Percentiles rank a stretch among this genome's conserved stretches.
These are phyloP conservation scores for Oryctolagus cuniculus DNA, from an alignment of 2,113 vertebrate genomes.

Conservation along the genomic window mOryCun1.1 NC_091435.1:110863501-110864000, in stretches of 20 bases:
- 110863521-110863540: slow-evolving; percentile 81
- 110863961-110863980: slow-evolving; percentile 7
- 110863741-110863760: slow-evolving; percentile 69
- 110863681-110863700: slow-evolving; percentile 46
- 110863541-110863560: slow-evolving; percentile 81
- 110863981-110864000: background rate
- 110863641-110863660: slow-evolving; percentile 74
- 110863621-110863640: slow-evolving; percentile 16
- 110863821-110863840: background rate
- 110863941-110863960: slow-evolving; percentile 53
- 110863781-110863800: slow-evolving; percentile 79
- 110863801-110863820: slow-evolving; percentile 75
- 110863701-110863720: background rate
- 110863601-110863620: slow-evolving; percentile 44
- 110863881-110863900: slow-evolving; percentile 50
- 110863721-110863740: slow-evolving; percentile 62
- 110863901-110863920: slow-evolving; percentile 52
- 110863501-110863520: slow-evolving; percentile 88
- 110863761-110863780: slow-evolving; percentile 75
- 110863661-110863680: slow-evolving; percentile 55
- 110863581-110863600: slow-evolving; percentile 22
- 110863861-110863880: slow-evolving; percentile 62
- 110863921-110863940: background rate
- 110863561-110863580: slow-evolving; percentile 82
- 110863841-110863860: slow-evolving; percentile 70